Evolutionary conservation across 1,140 invertebrate genomes (phyloP).

Genomic region (Druon quercuslanigerum): DNA sequence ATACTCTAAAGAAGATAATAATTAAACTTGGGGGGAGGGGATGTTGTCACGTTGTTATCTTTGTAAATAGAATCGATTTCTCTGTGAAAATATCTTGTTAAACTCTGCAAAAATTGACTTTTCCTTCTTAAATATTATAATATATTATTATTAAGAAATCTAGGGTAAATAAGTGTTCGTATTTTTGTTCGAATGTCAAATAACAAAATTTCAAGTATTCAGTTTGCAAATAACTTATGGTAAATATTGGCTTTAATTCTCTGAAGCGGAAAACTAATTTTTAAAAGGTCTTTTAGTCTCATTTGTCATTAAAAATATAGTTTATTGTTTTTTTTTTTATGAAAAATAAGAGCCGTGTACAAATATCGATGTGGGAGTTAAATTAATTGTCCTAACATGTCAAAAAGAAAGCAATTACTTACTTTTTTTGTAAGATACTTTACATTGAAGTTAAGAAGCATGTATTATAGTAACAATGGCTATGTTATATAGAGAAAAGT

Average conservation of each 20-base stretch:
- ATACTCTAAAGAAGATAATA: not conserved
- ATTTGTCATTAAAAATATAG: not conserved
- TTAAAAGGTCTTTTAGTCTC: not conserved
- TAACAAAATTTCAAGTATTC: conserved; percentile 24
- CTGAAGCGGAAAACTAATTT: not conserved
- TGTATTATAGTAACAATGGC: too few relatives aligned
- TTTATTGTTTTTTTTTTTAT: conserved; percentile 1
- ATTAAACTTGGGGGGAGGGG: not conserved
- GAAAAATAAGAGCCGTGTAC: not conserved
- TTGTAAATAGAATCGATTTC: conserved; percentile 9
- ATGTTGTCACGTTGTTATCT: not conserved
- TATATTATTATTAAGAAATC: not conserved
- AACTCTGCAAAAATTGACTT: not conserved
- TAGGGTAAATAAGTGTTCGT: not conserved
- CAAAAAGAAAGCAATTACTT: not conserved
- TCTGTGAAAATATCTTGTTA: conserved; percentile 6
- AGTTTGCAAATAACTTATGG: conserved; percentile 21
- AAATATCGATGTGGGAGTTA: conserved; percentile 1
- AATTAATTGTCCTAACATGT: not conserved
- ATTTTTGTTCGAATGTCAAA: conserved; percentile 14
- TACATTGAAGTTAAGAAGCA: too few relatives aligned
- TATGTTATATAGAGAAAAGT: too few relatives aligned
- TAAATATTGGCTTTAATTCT: conserved; percentile 16
- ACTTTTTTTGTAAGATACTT: too few relatives aligned
- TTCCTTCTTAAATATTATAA: conserved; percentile 1